Conservation (phyloP, 2,113 vertebrate genomes). For the Tursiops truncatus region DNA sequence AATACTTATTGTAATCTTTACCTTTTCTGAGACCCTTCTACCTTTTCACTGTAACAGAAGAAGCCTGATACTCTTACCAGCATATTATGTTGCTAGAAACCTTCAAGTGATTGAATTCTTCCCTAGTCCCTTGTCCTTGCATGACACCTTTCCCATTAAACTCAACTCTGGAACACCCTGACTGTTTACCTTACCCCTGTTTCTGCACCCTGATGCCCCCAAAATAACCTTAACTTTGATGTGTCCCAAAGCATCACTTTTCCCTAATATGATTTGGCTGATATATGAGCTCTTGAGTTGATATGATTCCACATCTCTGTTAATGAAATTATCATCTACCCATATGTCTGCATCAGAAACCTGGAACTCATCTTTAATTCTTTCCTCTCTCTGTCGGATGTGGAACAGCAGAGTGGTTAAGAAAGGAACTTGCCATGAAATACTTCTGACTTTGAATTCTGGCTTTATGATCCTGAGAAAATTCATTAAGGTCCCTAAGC, state of each 20-base stretch:
- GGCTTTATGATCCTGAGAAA: neutral
- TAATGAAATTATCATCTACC: neutral
- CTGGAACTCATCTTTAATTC: neutral
- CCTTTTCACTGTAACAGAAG: neutral
- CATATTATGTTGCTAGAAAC: neutral
- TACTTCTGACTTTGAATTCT: neutral
- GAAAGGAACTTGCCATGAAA: neutral
- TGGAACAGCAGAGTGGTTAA: neutral
- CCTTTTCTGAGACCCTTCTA: neutral
- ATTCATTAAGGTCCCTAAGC: neutral
- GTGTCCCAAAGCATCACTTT: neutral
- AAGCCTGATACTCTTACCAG: neutral
- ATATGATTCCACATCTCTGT: neutral
- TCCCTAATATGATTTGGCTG: neutral
- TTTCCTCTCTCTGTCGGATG: neutral
- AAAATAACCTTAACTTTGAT: neutral
- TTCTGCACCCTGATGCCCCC: neutral
- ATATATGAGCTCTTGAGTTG: neutral
- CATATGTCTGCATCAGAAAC: neutral
- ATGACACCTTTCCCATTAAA: neutral
- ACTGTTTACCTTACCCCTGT: neutral
- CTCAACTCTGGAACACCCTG: neutral
- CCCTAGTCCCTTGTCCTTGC: neutral
- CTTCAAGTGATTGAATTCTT: neutral
- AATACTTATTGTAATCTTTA: neutral